Evolutionary conservation across 2,113 vertebrate species (phyloP).

Genomic region (Leucoraja erinaceus): DNA sequence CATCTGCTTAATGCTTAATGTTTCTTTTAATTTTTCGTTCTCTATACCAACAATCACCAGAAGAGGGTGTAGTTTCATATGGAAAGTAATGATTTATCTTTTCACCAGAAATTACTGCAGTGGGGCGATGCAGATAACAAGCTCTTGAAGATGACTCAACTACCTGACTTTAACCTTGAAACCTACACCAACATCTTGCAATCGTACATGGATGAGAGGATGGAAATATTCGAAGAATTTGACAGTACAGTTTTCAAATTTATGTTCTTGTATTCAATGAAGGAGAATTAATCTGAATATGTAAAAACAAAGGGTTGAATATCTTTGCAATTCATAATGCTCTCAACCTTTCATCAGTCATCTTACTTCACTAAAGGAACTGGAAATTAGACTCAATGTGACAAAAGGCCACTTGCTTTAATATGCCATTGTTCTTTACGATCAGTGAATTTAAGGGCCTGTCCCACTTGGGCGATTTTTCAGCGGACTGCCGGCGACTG

Average conservation of each 20-base stretch:
- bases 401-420: neutral
- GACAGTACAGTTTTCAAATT: slow-evolving; percentile 6
- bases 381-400: too few species aligned
- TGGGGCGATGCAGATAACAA: slow-evolving; percentile 26
- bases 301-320: neutral
- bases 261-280: neutral
- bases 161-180: slow-evolving; percentile 25
- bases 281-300: neutral
- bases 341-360: neutral
- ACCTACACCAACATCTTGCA: slow-evolving; percentile 3
- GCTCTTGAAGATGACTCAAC: slow-evolving; percentile 36
- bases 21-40: neutral
- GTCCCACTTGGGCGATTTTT: too few species aligned
- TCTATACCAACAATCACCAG: neutral
- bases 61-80: neutral
- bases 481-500: too few species aligned
- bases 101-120: neutral
- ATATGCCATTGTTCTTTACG: neutral
- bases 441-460: neutral
- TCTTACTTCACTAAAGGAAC: neutral
- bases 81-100: neutral
- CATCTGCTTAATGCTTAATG: too few species aligned
- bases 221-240: slow-evolving; percentile 19
- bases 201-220: neutral
- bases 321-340: neutral